Percentiles rank a stretch among this genome's conserved stretches.
These are phyloP conservation scores for Bombus haemorrhoidalis DNA, from an alignment of 1,140 invertebrate genomes.

Conservation along the genomic window DNA sequence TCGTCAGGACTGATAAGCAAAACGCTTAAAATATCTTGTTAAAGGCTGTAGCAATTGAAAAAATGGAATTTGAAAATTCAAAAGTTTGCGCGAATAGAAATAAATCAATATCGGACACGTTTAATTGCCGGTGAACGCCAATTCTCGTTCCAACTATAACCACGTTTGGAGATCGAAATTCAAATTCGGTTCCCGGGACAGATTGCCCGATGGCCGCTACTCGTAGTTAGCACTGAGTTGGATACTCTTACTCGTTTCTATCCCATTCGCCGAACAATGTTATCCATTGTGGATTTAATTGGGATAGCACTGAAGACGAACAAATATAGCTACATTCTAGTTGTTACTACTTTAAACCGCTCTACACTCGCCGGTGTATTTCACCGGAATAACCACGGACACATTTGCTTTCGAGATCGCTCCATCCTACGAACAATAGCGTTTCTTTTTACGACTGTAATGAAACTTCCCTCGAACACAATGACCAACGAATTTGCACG, in stretches of 20 bases:
- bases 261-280: conserved; percentile 26
- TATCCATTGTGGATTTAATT: conserved; percentile 49
- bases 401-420: not conserved
- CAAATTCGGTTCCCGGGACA: conserved; percentile 14
- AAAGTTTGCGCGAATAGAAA: not conserved
- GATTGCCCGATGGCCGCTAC: conserved; percentile 3
- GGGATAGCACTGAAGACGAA: conserved; percentile 14
- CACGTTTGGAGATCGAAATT: conserved; percentile 9
- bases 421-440: not conserved
- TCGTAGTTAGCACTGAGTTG: conserved; percentile 25
- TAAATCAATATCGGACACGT: not conserved
- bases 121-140: not conserved
- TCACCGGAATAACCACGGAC: not conserved
- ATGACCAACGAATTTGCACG: not conserved
- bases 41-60: not conserved
- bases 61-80: not conserved
- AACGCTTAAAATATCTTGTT: not conserved
- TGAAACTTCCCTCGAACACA: not conserved
- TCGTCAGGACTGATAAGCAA: not conserved
- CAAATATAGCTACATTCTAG: not conserved
- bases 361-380: not conserved
- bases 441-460: not conserved
- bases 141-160: not conserved
- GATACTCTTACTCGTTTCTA: conserved; percentile 22
- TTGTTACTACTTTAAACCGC: conserved; percentile 17